Base-by-base conservation (phyloP, 2,113 vertebrate species). In the Potamarius usumacintae region DNA sequence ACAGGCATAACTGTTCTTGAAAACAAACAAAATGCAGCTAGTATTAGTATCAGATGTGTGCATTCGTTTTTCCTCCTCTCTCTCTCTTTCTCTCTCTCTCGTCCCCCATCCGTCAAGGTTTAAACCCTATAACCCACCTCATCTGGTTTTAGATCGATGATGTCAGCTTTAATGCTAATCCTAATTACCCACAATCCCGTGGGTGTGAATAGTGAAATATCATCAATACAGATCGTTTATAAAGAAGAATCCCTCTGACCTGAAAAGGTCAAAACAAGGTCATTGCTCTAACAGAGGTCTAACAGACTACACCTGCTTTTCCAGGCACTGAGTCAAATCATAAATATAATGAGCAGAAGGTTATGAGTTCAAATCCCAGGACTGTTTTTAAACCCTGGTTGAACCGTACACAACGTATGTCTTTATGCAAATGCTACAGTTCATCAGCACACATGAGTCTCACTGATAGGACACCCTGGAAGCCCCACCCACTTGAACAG, bases 211-310 rank as follows among this genome's bases (percentile, higher is more conserved):
- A 88, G 53, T 88, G 82, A 88, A 88, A 79, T 18, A 71, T 79
- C 34, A 91, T 88, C 87, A 53, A 88, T 90, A 82, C 27, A 17
- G 77, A 83, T 89, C 65, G 71, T 88, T 82, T 83, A 85, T 90
- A 72, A 91, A 50, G 60, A 91, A 50, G 60, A 55, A 42, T 67
- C 72, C 27, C 55, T 71, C 79, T 60, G 71, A 84, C 71, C 20
- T 11, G 20, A 17, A 18, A n/a, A 69, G 79, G 58, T 48, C 27
- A 27, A 53, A 11, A 4, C 72, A 58, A 60, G 79, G 79, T 58
- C 79, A 62, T 62, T 42, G 34, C n/a, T 0, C 76, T 42, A 34
- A 30, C 69, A 42, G 0, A 17, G 5, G 63, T 5, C n/a, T 11
- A 9, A 53, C 10, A 30, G 27, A 27, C 12, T 69, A 6, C 14